phyloP scores from a whole-genome alignment of 2,888 invertebrate genomes.

The Cacoxenus indagator region DNA sequence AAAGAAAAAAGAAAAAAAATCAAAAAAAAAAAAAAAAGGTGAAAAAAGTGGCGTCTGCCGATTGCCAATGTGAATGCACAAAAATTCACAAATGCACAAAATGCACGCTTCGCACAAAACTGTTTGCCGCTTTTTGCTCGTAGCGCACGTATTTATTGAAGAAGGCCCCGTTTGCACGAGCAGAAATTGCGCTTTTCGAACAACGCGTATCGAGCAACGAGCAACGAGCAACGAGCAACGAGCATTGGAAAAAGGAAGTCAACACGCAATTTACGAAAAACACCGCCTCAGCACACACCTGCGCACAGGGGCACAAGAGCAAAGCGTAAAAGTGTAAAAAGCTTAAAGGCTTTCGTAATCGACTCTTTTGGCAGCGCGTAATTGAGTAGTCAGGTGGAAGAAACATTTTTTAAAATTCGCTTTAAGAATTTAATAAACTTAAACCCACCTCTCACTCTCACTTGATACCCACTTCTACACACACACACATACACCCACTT shows the following conservation, averaged over 20 bases:
- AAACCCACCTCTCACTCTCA: no score
- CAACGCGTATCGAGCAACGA: no score
- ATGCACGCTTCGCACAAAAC: slow-evolving; percentile 21
- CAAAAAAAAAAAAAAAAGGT: slow-evolving; percentile 31
- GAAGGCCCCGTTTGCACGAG: no score
- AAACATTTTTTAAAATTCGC: background rate
- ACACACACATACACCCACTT: no score
- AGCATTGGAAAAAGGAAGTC: no score
- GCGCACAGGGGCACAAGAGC: background rate
- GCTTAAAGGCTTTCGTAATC: background rate
- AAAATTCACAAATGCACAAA: slow-evolving; percentile 14
- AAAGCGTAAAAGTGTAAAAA: background rate
- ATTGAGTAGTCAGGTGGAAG: slow-evolving; percentile 8
- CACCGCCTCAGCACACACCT: background rate
- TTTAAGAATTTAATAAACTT: slow-evolving; percentile 13
- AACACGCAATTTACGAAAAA: background rate
- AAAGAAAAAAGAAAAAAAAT: background rate
- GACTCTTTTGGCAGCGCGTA: background rate
- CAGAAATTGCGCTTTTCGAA: no score
- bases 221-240: no score
- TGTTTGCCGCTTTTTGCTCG: background rate
- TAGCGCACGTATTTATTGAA: slow-evolving; percentile 4
- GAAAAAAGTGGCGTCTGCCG: background rate
- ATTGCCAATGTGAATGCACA: background rate
- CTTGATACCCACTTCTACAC: no score